phyloP scores from a whole-genome alignment of 2,113 vertebrate species.

The Psittacus erithacus region DNA sequence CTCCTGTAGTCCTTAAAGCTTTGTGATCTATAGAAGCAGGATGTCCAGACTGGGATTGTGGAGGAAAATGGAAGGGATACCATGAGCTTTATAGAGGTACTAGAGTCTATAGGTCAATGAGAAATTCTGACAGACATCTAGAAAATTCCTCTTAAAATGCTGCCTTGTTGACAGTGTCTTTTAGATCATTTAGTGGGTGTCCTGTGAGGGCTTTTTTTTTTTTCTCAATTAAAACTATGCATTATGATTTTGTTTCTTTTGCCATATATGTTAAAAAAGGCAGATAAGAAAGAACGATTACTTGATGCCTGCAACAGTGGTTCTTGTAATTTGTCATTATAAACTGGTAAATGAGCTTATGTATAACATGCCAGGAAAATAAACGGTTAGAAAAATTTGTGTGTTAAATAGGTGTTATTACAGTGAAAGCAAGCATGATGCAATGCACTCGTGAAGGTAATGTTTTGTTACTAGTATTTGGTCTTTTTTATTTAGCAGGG shows the following conservation, averaged over 20 bases:
- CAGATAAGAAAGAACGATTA: background rate
- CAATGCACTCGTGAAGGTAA: background rate
- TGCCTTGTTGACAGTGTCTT: background rate
- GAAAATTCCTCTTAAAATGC: background rate
- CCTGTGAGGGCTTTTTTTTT: background rate
- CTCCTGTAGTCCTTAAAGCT: background rate
- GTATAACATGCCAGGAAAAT: background rate
- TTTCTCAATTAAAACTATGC: background rate
- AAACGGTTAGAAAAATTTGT: background rate
- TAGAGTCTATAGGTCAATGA: background rate
- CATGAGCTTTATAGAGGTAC: background rate
- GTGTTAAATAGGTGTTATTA: background rate
- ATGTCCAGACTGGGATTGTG: background rate
- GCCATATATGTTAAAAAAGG: background rate
- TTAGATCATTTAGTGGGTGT: background rate
- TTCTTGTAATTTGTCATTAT: background rate
- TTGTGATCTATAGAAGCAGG: background rate
- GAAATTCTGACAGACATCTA: background rate
- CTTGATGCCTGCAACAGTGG: background rate
- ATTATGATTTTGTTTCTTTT: background rate
- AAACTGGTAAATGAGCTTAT: background rate
- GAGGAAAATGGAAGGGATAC: background rate
- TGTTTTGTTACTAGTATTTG: background rate
- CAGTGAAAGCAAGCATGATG: background rate
- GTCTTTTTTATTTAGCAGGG: background rate